Evolutionary conservation across 2,888 invertebrate species (phyloP).

Genomic region (Diaprepes abbreviatus): DNA sequence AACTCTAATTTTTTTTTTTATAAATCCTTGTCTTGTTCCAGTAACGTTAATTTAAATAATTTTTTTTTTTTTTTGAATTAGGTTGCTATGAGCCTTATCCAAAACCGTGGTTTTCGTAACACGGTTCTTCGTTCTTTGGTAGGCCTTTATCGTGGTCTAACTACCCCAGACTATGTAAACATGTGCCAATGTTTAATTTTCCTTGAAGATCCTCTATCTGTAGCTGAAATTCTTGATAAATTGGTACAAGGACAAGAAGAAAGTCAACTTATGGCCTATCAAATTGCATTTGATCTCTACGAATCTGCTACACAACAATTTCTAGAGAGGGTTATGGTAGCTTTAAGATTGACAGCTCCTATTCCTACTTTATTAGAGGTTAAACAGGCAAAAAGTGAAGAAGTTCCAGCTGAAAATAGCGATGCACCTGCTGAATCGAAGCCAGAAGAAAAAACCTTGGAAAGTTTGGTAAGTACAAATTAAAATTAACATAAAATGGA

Average conservation of each 20-base stretch:
- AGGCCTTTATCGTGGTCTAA: slow-evolving; percentile 88
- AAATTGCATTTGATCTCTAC: slow-evolving; percentile 98
- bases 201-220: slow-evolving; percentile 92
- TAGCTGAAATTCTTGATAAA: slow-evolving; percentile 93
- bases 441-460: slow-evolving; percentile 72
- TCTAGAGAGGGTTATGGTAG: slow-evolving; percentile 87
- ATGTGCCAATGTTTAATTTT: slow-evolving; percentile 99
- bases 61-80: slow-evolving; percentile 65
- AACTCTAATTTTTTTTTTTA: too few relatives aligned
- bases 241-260: slow-evolving; percentile 82
- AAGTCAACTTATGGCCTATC: slow-evolving; percentile 93
- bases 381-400: slow-evolving; percentile 64
- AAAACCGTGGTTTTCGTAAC: slow-evolving; percentile 93
- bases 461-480: slow-evolving; percentile 68
- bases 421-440: slow-evolving; percentile 52
- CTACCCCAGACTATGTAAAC: slow-evolving; percentile 96
- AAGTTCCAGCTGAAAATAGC: slow-evolving; percentile 61
- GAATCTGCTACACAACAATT: slow-evolving; percentile 99
- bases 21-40: too few relatives aligned
- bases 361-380: slow-evolving; percentile 82
- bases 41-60: slow-evolving; percentile 1
- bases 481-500: too few relatives aligned
- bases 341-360: slow-evolving; percentile 85
- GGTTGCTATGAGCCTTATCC: slow-evolving; percentile 96
- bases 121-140: slow-evolving; percentile 91